Evolutionary conservation across 2,797 vertebrate genomes (phyloP).

Genomic region (Clarias laeviceps): DNA sequence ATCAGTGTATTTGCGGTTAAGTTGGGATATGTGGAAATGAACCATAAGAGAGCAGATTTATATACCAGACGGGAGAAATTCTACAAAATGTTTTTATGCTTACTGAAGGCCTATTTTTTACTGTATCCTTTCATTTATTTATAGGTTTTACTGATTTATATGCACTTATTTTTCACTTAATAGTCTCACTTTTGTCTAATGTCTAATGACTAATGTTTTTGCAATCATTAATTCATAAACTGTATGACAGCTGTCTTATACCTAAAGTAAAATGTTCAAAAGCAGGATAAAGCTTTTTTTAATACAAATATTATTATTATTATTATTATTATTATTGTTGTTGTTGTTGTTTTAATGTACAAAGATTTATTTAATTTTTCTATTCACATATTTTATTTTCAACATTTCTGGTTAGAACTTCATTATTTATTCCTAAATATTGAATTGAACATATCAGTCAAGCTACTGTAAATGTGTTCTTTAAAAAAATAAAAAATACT

Average conservation of each 20-base stretch:
- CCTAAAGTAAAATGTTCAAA: neutral
- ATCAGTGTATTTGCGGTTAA: constrained; percentile 3
- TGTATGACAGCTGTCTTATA: neutral
- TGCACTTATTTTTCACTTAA: neutral
- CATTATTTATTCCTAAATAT: no score
- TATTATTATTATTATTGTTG: no score
- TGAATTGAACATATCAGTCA: no score
- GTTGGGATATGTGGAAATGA: neutral
- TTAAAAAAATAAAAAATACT: neutral
- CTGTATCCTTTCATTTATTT: neutral
- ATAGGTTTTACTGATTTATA: neutral
- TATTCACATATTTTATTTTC: no score
- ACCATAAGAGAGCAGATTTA: constrained; percentile 13
- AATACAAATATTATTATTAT: neutral
- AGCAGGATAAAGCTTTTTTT: neutral
- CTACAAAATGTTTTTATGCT: constrained; percentile 3
- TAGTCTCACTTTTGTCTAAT: no score
- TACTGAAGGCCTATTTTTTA: neutral
- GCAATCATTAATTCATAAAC: neutral
- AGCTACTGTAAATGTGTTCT: no score
- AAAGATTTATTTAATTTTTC: no score
- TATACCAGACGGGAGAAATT: neutral
- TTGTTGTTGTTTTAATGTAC: no score
- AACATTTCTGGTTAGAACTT: no score
- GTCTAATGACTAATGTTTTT: no score